Evolutionary conservation across 2,797 vertebrate species (phyloP), one percentile per base, ranked within the genome.

Genomic region (Geotrypetes seraphini): DNA sequence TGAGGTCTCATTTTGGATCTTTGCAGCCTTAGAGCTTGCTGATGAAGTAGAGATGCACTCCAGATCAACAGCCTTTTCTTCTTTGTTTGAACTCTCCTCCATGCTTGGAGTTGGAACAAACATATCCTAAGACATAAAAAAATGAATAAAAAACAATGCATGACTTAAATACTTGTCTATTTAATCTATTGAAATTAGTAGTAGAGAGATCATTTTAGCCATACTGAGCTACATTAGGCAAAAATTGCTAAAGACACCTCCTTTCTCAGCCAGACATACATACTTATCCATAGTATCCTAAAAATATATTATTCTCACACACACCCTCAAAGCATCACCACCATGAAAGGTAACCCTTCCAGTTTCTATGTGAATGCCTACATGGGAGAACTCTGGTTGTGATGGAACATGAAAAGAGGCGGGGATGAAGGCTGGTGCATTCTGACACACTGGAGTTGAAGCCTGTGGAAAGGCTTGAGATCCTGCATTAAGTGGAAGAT

Each of bases 351-450:
- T 25, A 50, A 46, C 33, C 25, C 2, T 5, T 25, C 29, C 16
- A 18, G 15, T 36, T 23, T 33, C 3, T 5, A 14, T 3, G 5
- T 2, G 5, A 46, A 48, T 23, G 30, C 89, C 45, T 69, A 98
- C 95, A 12, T 97, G 91, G 47, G 95, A 99, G 45, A 99, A 88
- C 19, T 92, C 82, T 1, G 92, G 95, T 53, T 92, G 94, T 7
- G 90, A 87, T 4, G 92, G 94, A 16, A 89, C 4, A 24, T 83
- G 71, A 5, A 90, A 66, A 8, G 71, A 71, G 14, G 84, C 82
- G 12, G 83, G 46, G 18, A 51, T 63, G 41, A 85, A 86, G 32
- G 57, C 42, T 18, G 82, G 81, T 8, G 77, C 62, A 37, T 67
- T 85, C 60, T 84, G 88, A 31, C 85, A 89, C 10, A 85, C 53